Evolutionary conservation across 2,113 vertebrate genomes (phyloP), one percentile per base, ranked within the genome.

Genomic region (Silurus meridionalis): DNA sequence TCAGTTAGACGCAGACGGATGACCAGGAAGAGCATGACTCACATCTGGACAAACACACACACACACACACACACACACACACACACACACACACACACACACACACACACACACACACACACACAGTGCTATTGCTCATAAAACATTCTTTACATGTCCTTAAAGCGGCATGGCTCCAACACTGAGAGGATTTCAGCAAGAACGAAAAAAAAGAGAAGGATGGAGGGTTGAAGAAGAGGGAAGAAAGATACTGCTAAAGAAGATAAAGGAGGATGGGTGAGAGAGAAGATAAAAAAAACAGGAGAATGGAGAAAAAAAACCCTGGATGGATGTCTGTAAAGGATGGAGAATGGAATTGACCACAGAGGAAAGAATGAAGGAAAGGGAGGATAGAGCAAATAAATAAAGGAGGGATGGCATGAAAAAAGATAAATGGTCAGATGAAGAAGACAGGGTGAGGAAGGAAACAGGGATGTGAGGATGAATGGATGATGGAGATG

Each of bases 81-180:
- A 19, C 10, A 55, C 52, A 77, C 74, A 77, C 50, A 77, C 50
- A 82, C 58, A 48, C 53, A 15, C 9, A 11, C 80, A 52, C 63
- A 67, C 61, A 67, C 63, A 53, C 80, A 66, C 46, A 64, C 23
- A 85, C 46, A 63, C 67, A 25, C 55, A 61, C 83, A 84, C 83
- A 84, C 83, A 77, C 83, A 2, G 37, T 37, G 37, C 37, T 37
- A 37, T 37, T 37, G 37, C 37, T 37, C 37, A 37, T 37, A 37
- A 37, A 37, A 37, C 37, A 37, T 37, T 37, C 37, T 37, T 37
- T 37, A 37, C 37, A 37, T 37, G 37, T 37, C 37, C 37, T 37
- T 37, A 37, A 37, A 37, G 37, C 37, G 2, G 37, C 37, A 37
- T 37, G 37, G 37, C 37, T 37, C 1, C 17, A 46, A 78, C 5